Conservation (phyloP, 2,797 vertebrate species). For the Phalloptychus januarius region DNA sequence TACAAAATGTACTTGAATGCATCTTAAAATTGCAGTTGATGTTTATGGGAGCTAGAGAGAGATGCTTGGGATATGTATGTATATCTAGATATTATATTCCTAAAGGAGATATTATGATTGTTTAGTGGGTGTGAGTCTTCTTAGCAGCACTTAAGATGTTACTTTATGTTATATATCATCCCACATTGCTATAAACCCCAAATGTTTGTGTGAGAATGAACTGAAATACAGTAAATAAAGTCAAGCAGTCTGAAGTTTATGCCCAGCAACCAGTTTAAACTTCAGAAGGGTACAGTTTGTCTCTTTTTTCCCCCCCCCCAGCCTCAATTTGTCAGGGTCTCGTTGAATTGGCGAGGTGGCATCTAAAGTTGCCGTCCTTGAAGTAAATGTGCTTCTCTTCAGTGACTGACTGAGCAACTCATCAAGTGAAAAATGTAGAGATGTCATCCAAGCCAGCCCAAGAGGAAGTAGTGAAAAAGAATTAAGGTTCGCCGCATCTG, state of each 20-base stretch:
- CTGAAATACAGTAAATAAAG: slow-evolving; percentile 19
- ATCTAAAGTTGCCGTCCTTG: slow-evolving; percentile 51
- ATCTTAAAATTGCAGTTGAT: background rate
- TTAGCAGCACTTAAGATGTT: background rate
- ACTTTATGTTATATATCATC: slow-evolving; percentile 16
- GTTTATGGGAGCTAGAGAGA: background rate
- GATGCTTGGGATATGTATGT: background rate
- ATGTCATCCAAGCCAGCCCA: slow-evolving; percentile 67
- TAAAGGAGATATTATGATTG: background rate
- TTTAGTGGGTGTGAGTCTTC: background rate
- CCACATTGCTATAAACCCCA: slow-evolving; percentile 4
- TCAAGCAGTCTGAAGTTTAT: slow-evolving; percentile 19
- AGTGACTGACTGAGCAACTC: slow-evolving; percentile 58
- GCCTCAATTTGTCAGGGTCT: slow-evolving; percentile 49
- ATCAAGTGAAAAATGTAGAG: slow-evolving; percentile 69
- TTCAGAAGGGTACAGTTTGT: slow-evolving; percentile 13
- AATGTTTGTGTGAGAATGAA: slow-evolving; percentile 10
- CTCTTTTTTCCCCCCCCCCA: background rate
- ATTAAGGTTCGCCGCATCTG: slow-evolving; percentile 65
- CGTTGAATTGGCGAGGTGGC: slow-evolving; percentile 55
- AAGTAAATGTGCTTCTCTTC: slow-evolving; percentile 62
- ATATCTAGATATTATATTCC: background rate
- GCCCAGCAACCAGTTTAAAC: slow-evolving; percentile 19
- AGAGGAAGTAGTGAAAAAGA: slow-evolving; percentile 74
- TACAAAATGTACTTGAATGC: background rate